Evolutionary conservation across 2,113 vertebrate species (phyloP).

Genomic region (Vulpes ferrilata): DNA sequence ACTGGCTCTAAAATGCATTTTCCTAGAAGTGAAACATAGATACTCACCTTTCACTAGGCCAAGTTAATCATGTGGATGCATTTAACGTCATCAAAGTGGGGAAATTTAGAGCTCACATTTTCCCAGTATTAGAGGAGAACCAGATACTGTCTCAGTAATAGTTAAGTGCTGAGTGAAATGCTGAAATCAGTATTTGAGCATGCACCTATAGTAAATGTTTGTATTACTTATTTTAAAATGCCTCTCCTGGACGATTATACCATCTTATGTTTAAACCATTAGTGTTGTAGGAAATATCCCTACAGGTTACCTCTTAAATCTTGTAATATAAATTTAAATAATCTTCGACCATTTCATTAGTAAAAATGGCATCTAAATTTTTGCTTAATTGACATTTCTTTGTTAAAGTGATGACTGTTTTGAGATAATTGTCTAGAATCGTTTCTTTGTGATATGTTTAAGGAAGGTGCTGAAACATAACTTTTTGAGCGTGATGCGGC

Average conservation of each 20-base stretch:
- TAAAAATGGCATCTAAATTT: neutral
- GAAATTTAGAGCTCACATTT: neutral
- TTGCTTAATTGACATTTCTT: neutral
- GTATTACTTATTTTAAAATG: neutral
- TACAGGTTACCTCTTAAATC: neutral
- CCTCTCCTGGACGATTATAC: constrained; percentile 7
- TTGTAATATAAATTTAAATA: neutral
- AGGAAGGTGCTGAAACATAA: neutral
- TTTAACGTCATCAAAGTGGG: constrained; percentile 37
- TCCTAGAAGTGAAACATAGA: constrained; percentile 28
- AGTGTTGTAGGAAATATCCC: constrained; percentile 14
- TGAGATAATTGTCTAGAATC: neutral
- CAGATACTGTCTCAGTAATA: neutral
- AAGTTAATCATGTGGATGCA: neutral
- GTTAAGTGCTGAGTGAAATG: constrained; percentile 13
- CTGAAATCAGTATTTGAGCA: neutral
- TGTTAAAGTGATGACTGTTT: neutral
- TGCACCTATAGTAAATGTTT: constrained; percentile 2
- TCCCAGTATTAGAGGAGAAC: neutral
- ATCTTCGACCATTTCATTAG: neutral
- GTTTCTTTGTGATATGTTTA: constrained; percentile 24
- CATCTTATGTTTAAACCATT: constrained; percentile 20
- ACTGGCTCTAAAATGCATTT: neutral
- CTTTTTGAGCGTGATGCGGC: neutral
- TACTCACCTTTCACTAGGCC: constrained; percentile 23